These are phyloP conservation scores for Danaus chrysippus DNA, from an alignment of 2,888 invertebrate species.

Conservation along the genomic window DNA sequence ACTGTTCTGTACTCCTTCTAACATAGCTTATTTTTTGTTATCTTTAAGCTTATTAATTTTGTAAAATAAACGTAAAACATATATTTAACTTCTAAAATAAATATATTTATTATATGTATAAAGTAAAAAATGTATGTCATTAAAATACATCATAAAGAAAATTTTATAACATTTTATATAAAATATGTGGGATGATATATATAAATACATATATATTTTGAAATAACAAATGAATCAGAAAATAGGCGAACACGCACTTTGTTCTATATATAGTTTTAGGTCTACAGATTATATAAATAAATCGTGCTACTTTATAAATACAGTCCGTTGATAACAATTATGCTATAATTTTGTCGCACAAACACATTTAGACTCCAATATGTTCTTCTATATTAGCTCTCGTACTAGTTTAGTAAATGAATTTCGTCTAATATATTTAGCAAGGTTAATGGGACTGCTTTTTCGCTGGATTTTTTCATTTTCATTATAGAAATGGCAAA, in stretches of 20 bases:
- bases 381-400: background rate
- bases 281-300: conserved; percentile 20
- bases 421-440: background rate
- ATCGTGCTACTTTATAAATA: conserved; percentile 20
- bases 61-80: no score
- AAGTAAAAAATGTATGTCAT: no score
- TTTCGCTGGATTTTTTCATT: background rate
- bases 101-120: no score
- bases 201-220: no score
- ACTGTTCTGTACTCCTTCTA: no score
- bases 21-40: no score
- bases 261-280: conserved; percentile 12
- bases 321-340: conserved; percentile 24
- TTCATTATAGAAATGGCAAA: no score
- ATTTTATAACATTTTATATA: no score
- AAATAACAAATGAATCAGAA: background rate
- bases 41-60: no score
- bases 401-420: background rate
- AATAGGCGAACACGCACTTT: background rate
- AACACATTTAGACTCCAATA: conserved; percentile 15
- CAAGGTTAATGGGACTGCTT: background rate
- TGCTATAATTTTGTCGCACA: conserved; percentile 24
- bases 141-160: no score
- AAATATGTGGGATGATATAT: no score
- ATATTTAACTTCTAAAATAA: no score